A percentile compares a stretch with the other conserved stretches of the same genome.
These are phyloP conservation scores for Chydorus sphaericus DNA, from an alignment of 2,888 invertebrate species.

Conservation along the genomic window DNA sequence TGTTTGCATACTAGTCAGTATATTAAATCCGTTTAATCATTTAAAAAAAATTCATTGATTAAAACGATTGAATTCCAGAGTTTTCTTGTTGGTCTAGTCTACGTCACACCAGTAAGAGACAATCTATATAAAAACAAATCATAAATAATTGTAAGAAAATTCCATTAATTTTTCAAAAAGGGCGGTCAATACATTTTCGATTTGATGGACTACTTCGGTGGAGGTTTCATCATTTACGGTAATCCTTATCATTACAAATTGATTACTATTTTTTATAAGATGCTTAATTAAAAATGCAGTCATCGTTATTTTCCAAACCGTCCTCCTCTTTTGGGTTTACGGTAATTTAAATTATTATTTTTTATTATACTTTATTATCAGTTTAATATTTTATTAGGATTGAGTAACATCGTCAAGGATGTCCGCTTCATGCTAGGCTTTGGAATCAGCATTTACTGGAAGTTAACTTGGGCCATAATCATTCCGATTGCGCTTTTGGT, in stretches of 20 bases:
- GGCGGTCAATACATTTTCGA: constrained; percentile 45
- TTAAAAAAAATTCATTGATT: too few relatives aligned
- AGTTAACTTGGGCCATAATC: constrained; percentile 58
- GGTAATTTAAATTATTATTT: constrained; percentile 29
- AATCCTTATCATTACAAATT: too few relatives aligned
- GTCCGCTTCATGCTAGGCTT: constrained; percentile 63
- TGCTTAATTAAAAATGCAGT: constrained; percentile 34
- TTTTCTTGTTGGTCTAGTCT: constrained; percentile 23
- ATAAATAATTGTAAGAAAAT: too few relatives aligned
- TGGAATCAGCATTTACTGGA: constrained; percentile 57
- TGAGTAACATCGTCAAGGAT: constrained; percentile 50
- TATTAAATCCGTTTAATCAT: too few relatives aligned
- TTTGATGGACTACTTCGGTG: constrained; percentile 43
- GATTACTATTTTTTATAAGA: background rate
- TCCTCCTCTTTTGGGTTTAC: constrained; percentile 42
- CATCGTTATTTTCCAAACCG: constrained; percentile 40
- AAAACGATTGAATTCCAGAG: too few relatives aligned
- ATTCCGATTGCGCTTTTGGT: constrained; percentile 53
- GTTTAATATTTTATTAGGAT: too few relatives aligned
- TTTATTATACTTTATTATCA: background rate
- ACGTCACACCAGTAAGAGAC: constrained; percentile 24
- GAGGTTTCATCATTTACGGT: constrained; percentile 42
- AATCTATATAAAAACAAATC: background rate
- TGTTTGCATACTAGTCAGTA: constrained; percentile 20
- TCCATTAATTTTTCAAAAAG: constrained; percentile 25